Conservation (phyloP, 1,140 invertebrate species). For the Drosophila elegans region DNA sequence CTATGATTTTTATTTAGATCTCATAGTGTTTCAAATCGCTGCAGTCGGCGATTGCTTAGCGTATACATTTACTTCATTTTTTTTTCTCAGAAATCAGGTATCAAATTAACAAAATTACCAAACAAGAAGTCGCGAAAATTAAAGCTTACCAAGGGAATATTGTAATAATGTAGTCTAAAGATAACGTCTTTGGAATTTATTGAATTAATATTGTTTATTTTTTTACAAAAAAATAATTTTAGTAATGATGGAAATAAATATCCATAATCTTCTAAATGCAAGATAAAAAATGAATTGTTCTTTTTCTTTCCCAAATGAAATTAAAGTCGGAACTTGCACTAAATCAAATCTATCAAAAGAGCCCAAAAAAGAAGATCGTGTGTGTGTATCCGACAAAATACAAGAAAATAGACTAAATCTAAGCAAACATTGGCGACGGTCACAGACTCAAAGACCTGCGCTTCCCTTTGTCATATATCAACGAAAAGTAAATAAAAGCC, state of each 20-base stretch:
- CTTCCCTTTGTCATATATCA: slow-evolving; percentile 7
- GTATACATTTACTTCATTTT: slow-evolving; percentile 20
- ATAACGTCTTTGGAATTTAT: too few relatives aligned
- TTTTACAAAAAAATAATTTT: too few relatives aligned
- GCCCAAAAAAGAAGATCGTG: slow-evolving; percentile 9
- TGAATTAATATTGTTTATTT: too few relatives aligned
- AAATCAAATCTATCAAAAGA: slow-evolving; percentile 8
- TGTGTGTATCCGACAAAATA: slow-evolving; percentile 16
- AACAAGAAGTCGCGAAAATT: neutral
- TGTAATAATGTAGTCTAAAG: too few relatives aligned
- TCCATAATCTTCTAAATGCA: too few relatives aligned
- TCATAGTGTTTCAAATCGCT: neutral
- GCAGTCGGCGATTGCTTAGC: neutral
- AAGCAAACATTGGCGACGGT: neutral
- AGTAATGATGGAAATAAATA: too few relatives aligned
- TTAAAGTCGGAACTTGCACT: slow-evolving; percentile 3
- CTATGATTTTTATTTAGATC: slow-evolving; percentile 4
- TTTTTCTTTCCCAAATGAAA: neutral
- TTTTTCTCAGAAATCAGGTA: neutral
- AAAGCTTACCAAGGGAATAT: neutral
- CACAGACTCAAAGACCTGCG: neutral
- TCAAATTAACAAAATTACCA: neutral
- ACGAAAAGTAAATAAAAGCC: neutral
- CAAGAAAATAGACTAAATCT: neutral
- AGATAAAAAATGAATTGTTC: neutral